Percentiles rank a stretch among this genome's conserved stretches.
phyloP scores from a whole-genome alignment of 2,113 vertebrate genomes.

The Carassius auratus region DNA sequence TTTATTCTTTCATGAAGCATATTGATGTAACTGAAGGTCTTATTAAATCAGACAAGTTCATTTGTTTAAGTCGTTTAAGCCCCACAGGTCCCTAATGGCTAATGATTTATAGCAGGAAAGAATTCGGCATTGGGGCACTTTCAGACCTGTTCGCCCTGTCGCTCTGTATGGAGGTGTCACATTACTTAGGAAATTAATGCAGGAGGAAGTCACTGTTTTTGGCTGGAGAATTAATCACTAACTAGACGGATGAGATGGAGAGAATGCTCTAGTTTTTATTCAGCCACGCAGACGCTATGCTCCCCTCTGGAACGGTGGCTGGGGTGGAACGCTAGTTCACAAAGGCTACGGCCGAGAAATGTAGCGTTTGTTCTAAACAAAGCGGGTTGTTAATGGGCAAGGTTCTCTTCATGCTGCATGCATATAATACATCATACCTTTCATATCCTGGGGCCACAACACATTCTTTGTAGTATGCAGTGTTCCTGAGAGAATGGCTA shows the following conservation, averaged over 20 bases:
- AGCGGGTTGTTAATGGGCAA: background rate
- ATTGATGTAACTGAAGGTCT: constrained; percentile 73
- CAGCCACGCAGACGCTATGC: background rate
- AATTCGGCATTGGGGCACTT: constrained; percentile 71
- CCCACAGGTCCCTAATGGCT: constrained; percentile 72
- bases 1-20: constrained; percentile 58
- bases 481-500: constrained; percentile 19
- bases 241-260: constrained; percentile 62
- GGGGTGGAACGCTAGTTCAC: background rate
- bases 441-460: constrained; percentile 14
- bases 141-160: constrained; percentile 61
- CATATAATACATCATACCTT: constrained; percentile 38
- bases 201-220: constrained; percentile 77
- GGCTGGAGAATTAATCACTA: constrained; percentile 77
- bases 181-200: constrained; percentile 78
- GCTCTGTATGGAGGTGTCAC: constrained; percentile 69
- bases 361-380: constrained; percentile 23
- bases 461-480: constrained; percentile 25
- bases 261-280: constrained; percentile 32
- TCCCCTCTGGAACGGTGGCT: background rate
- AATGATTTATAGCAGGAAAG: constrained; percentile 80
- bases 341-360: background rate
- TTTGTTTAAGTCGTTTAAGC: constrained; percentile 79
- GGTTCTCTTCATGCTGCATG: constrained; percentile 3
- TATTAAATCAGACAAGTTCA: constrained; percentile 80